Evolutionary conservation across 2,113 vertebrate species (phyloP).

Genomic region (Heptranchias perlo): DNA sequence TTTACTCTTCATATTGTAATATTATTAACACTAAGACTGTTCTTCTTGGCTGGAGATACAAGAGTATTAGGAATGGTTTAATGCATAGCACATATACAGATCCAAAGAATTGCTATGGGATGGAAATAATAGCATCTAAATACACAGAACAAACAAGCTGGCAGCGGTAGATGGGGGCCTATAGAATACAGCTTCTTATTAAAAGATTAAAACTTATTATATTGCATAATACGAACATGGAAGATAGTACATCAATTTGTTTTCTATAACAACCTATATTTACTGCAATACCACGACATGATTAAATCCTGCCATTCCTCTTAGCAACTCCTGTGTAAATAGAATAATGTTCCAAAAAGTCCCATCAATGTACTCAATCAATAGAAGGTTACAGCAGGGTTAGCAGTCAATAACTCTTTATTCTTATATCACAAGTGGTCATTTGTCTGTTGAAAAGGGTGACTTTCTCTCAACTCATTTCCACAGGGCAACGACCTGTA

Average conservation of each 20-base stretch:
- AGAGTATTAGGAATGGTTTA: background rate
- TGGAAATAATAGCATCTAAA: background rate
- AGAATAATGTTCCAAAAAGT: conserved; percentile 7
- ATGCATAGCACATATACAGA: background rate
- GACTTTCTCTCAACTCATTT: conserved; percentile 33
- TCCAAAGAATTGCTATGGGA: no score
- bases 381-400: conserved; percentile 11
- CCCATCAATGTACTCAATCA: conserved; percentile 9
- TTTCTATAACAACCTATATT: background rate
- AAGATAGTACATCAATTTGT: background rate
- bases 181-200: background rate
- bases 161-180: background rate
- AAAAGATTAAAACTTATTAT: background rate
- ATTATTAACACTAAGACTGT: background rate
- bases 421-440: conserved; percentile 30
- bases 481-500: conserved; percentile 10
- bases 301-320: conserved; percentile 3
- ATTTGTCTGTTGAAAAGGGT: conserved; percentile 11
- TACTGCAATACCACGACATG: background rate
- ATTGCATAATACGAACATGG: background rate
- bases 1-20: background rate
- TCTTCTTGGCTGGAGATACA: background rate
- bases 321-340: conserved; percentile 5
- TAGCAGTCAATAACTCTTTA: conserved; percentile 32
- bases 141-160: background rate